phyloP scores from a whole-genome alignment of 2,888 invertebrate species.

The Amitus sp. region DNA sequence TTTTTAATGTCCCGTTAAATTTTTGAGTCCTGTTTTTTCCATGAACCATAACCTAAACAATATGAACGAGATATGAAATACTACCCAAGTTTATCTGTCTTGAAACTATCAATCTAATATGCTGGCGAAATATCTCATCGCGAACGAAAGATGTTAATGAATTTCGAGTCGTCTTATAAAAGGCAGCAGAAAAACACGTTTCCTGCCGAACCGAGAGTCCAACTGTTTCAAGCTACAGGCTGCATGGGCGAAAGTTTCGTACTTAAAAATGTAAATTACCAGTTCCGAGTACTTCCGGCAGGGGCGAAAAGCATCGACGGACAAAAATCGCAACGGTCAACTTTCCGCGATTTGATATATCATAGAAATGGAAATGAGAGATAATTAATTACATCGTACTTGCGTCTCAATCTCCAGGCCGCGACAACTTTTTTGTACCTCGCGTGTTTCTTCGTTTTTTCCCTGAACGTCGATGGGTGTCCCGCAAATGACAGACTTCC shows the following conservation, averaged over 20 bases:
- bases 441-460: conserved; percentile 11
- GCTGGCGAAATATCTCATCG: neutral
- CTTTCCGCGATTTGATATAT: neutral
- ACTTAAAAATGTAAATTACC: conserved; percentile 54
- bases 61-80: too few species aligned
- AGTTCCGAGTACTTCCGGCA: conserved; percentile 49
- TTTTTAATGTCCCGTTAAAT: too few species aligned
- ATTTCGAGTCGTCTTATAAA: conserved; percentile 31
- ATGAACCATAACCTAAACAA: too few species aligned
- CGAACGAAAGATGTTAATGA: too few species aligned
- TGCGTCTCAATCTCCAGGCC: too few species aligned
- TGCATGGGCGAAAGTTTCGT: conserved; percentile 50
- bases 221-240: conserved; percentile 36
- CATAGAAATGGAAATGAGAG: too few species aligned
- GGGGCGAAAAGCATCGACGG: conserved; percentile 48
- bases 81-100: too few species aligned
- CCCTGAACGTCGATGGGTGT: conserved; percentile 31
- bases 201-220: conserved; percentile 26
- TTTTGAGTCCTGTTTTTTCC: too few species aligned
- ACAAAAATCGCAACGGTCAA: conserved; percentile 19
- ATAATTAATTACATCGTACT: too few species aligned
- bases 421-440: neutral
- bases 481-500: conserved; percentile 40
- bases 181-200: conserved; percentile 21
- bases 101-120: too few species aligned